phyloP scores from a whole-genome alignment of 2,888 invertebrate species.

The Acleris literana region DNA sequence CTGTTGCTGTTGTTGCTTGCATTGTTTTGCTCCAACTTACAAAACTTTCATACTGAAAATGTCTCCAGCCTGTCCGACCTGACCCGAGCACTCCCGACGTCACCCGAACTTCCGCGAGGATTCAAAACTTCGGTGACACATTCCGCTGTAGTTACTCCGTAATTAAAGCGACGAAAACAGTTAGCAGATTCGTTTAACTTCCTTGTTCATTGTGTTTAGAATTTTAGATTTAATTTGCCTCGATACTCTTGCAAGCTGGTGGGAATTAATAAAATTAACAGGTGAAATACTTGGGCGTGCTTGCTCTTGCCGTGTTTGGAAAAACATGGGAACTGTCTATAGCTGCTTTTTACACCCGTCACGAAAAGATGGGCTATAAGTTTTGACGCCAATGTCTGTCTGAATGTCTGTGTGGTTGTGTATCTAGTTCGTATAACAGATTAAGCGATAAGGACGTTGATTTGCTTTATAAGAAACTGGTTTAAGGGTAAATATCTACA shows the following conservation, averaged over 20 bases:
- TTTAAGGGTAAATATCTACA: too few species aligned
- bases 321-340: too few species aligned
- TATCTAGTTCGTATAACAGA: too few species aligned
- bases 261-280: background rate
- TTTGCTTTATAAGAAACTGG: too few species aligned
- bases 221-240: background rate
- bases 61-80: background rate
- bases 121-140: slow-evolving; percentile 46
- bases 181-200: slow-evolving; percentile 44
- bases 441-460: too few species aligned
- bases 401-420: too few species aligned
- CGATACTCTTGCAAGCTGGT: background rate
- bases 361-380: too few species aligned
- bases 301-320: background rate
- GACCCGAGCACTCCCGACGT: slow-evolving; percentile 11
- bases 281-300: background rate
- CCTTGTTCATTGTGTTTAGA: slow-evolving; percentile 10
- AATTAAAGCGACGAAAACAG: slow-evolving; percentile 63
- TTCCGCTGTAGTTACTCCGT: slow-evolving; percentile 46
- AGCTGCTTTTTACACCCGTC: too few species aligned
- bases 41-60: background rate
- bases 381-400: too few species aligned
- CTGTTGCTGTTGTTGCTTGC: too few species aligned
- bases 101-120: slow-evolving; percentile 1
- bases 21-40: background rate